A percentile compares a stretch with the other conserved stretches of the same genome.
These are phyloP conservation scores for Amphiprion percula DNA, from an alignment of 2,113 vertebrate genomes.

Conservation along the genomic window DNA sequence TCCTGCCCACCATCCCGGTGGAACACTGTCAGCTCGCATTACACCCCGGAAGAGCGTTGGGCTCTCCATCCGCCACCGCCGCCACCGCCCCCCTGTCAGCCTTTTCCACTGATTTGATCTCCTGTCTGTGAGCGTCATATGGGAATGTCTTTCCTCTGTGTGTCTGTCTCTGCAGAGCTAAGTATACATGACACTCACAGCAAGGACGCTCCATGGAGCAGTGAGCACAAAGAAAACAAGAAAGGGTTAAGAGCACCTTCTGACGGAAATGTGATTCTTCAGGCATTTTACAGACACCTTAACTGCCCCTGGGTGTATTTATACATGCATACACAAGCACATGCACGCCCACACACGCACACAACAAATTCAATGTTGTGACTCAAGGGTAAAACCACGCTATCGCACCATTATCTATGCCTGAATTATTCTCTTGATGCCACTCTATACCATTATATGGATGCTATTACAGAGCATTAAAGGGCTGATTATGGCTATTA, in stretches of 20 bases:
- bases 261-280: conserved; percentile 74
- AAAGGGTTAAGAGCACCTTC: conserved; percentile 85
- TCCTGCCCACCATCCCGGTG: conserved; percentile 59
- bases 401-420: conserved; percentile 80
- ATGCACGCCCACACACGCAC: conserved; percentile 48
- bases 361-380: conserved; percentile 81
- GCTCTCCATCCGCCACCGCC: conserved; percentile 43
- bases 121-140: conserved; percentile 55
- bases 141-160: conserved; percentile 55
- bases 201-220: conserved; percentile 64
- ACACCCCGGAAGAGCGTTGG: conserved; percentile 68
- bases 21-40: conserved; percentile 78
- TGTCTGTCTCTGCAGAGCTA: conserved; percentile 66
- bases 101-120: conserved; percentile 69
- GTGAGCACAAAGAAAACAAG: conserved; percentile 59
- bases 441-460: conserved; percentile 80
- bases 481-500: conserved; percentile 81
- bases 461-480: conserved; percentile 82
- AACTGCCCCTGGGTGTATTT: conserved; percentile 72
- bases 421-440: conserved; percentile 81
- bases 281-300: conserved; percentile 77
- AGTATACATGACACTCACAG: conserved; percentile 72
- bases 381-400: conserved; percentile 83
- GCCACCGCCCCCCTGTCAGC: conserved; percentile 33
- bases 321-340: conserved; percentile 64